Evolutionary conservation across 2,888 invertebrate genomes (phyloP), one percentile per base, ranked within the genome.

Genomic region (Zhengitettix transpicula): DNA sequence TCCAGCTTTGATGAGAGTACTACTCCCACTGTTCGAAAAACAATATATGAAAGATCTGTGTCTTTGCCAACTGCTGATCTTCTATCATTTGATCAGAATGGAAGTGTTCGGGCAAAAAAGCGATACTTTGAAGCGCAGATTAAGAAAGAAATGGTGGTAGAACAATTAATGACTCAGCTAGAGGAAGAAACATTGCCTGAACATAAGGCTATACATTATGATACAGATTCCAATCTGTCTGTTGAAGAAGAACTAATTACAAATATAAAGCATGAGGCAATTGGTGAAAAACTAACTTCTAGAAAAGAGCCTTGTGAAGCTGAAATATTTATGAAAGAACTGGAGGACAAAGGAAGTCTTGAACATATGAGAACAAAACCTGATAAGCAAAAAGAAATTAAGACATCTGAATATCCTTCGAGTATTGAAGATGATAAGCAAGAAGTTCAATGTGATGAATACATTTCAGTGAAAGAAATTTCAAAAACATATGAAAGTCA

Each of bases 111-210:
- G 60, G 73, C 78, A 53, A 77, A 79, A 62, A 81, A 81, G 58
- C 76, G 78, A 62, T 78, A 78, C 60, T 81, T 80, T 65, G 81
- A 81, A 68, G 78, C 79, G 64, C 80, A 81, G 66, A 79, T 81
- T 60, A 78, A 78, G 65, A 79, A 77, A 63, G 81, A 81, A 65
- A 75, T 78, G 71, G 75, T 76, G n/a, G 75, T 75, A 62, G 77
- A 77, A 65, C 75, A 77, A 64, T 66, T 77, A 9, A 74, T 74
- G 67, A 71, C 72, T 41, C 76, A 76, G 67, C 69, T 74, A 47
- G 76, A 77, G 67, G 70, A 71, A 65, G 75, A 75, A 67, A 73
- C 75, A 61, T 70, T 72, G 11, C 77, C 76, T 5, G 77, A 77
- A 67, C 71, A 73, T 60, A 78, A 78, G 69, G 70, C 74, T 9